Percentiles rank a stretch among this genome's conserved stretches.
Conservation (phyloP, 2,888 invertebrate species). For the Amphiduros pacificus region DNA sequence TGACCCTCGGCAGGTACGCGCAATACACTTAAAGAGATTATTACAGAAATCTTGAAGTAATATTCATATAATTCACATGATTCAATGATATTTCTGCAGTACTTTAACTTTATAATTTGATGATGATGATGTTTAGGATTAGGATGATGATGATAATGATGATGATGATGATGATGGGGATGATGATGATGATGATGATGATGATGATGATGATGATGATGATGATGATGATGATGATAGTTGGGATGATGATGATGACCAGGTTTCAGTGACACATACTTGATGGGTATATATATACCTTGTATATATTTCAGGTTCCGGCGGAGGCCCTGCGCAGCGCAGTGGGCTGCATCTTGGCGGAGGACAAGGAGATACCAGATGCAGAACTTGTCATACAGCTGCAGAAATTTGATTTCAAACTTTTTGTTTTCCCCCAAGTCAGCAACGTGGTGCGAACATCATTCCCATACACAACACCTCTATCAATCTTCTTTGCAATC, state of each 20-base stretch:
- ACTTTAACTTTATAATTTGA: neutral
- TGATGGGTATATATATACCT: too few relatives aligned
- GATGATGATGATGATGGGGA: too few relatives aligned
- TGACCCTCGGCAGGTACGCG: constrained; percentile 56
- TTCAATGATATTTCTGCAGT: neutral
- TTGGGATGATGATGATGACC: too few relatives aligned
- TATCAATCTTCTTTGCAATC: constrained; percentile 61
- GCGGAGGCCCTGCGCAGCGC: constrained; percentile 54
- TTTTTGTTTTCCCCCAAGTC: constrained; percentile 57
- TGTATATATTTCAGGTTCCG: constrained; percentile 41
- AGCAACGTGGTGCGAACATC: constrained; percentile 57
- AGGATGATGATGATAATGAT: neutral
- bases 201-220: too few relatives aligned
- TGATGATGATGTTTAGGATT: neutral
- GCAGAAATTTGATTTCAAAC: constrained; percentile 54
- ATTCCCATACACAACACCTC: constrained; percentile 58
- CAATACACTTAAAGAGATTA: neutral
- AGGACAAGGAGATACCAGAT: constrained; percentile 35
- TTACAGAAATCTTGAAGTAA: neutral
- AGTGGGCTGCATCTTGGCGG: constrained; percentile 58
- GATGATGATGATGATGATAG: too few relatives aligned
- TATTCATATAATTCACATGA: constrained; percentile 6
- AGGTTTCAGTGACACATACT: too few relatives aligned
- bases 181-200: too few relatives aligned
- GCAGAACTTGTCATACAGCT: constrained; percentile 38